These are phyloP conservation scores for Lumbricus terrestris DNA, from an alignment of 2,888 invertebrate species.

Conservation along the genomic window DNA sequence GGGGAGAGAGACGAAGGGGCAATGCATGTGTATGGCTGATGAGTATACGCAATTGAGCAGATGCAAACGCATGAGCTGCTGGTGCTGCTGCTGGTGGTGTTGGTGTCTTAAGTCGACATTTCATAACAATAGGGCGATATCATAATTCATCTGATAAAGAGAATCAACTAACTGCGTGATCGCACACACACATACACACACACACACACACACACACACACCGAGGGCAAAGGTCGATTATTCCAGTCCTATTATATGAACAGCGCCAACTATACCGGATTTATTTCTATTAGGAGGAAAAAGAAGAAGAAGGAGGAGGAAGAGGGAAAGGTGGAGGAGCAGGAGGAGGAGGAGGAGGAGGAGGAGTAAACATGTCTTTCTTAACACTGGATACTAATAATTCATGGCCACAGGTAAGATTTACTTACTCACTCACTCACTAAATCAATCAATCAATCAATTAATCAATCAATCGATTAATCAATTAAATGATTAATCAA, in stretches of 20 bases:
- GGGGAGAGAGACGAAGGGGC: no score
- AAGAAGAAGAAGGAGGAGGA: no score
- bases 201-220: background rate
- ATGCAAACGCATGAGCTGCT: no score
- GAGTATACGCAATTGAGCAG: no score
- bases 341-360: background rate
- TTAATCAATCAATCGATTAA: no score
- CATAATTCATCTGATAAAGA: background rate
- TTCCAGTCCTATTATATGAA: background rate
- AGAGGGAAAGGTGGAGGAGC: no score
- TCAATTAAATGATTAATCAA: no score
- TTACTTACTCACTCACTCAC: background rate
- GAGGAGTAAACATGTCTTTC: background rate
- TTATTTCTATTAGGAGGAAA: background rate
- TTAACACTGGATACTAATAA: constrained; percentile 7
- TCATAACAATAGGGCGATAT: background rate
- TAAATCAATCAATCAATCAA: background rate
- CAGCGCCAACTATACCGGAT: background rate
- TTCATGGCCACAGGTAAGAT: background rate
- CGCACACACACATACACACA: background rate
- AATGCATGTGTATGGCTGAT: no score
- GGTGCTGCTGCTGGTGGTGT: no score
- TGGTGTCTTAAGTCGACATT: no score
- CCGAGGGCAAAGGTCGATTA: no score
- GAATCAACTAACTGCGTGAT: no score